Evolutionary conservation across 2,797 vertebrate species (phyloP).

Genomic region (Natrix natrix): DNA sequence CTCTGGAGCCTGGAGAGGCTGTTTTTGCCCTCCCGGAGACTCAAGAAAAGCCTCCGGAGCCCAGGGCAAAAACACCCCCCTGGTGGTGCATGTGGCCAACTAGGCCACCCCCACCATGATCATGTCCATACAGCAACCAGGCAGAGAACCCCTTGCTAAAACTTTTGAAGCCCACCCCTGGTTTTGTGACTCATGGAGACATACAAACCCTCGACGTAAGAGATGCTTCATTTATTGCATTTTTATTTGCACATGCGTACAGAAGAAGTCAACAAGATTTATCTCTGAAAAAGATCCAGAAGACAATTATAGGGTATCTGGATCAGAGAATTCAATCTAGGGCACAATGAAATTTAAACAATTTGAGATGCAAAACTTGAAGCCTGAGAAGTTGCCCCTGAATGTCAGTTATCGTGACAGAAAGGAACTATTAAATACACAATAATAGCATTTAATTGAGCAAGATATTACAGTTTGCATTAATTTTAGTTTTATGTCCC

Average conservation of each 20-base stretch:
- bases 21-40: no score
- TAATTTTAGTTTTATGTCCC: background rate
- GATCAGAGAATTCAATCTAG: background rate
- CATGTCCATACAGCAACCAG: no score
- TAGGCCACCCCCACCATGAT: no score
- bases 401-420: background rate
- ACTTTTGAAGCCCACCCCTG: no score
- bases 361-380: background rate
- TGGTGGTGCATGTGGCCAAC: no score
- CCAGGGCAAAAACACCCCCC: no score
- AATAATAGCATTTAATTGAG: background rate
- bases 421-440: background rate
- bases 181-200: background rate
- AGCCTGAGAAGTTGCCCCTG: background rate
- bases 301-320: background rate
- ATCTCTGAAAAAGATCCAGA: background rate
- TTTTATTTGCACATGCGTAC: background rate
- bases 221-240: rapidly evolving
- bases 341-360: background rate
- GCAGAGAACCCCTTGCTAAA: no score
- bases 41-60: no score
- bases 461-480: background rate
- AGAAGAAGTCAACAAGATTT: background rate
- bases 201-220: background rate
- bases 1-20: no score